Evolutionary conservation across 2,113 vertebrate genomes (phyloP).

Genomic region (Haplochromis burtoni): DNA sequence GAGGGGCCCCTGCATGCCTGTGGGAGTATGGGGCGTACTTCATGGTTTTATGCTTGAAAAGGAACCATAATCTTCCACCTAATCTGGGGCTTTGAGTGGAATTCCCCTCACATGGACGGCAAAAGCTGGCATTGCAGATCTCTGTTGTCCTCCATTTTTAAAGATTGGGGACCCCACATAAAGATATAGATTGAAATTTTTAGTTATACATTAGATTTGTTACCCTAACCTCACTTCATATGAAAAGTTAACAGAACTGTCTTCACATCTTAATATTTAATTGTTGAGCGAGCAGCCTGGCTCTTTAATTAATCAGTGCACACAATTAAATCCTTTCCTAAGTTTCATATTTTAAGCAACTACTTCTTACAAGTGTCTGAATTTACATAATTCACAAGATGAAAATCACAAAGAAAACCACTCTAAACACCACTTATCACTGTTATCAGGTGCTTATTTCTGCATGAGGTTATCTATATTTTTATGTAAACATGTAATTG

Average conservation of each 20-base stretch:
- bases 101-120: slow-evolving; percentile 36
- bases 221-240: not conserved
- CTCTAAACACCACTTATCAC: not conserved
- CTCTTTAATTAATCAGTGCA: not conserved
- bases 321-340: not conserved
- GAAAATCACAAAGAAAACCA: not conserved
- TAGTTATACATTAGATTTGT: not conserved
- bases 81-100: slow-evolving; percentile 53
- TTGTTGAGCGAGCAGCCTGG: not conserved
- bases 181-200: not conserved
- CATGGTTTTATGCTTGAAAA: slow-evolving; percentile 59
- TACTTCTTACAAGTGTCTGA: slow-evolving; percentile 27
- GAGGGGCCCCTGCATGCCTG: slow-evolving; percentile 57
- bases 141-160: not conserved
- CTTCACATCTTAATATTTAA: not conserved
- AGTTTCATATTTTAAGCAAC: not conserved
- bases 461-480: not conserved
- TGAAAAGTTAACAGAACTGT: not conserved
- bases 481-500: not conserved
- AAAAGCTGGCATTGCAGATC: not conserved
- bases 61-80: slow-evolving; percentile 50
- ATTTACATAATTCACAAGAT: not conserved
- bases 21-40: slow-evolving; percentile 43
- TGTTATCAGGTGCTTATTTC: not conserved
- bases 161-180: not conserved